Percentiles rank a stretch among this genome's conserved stretches.
Conservation (phyloP, 2,113 vertebrate species). For the Corythornis cristatus region DNA sequence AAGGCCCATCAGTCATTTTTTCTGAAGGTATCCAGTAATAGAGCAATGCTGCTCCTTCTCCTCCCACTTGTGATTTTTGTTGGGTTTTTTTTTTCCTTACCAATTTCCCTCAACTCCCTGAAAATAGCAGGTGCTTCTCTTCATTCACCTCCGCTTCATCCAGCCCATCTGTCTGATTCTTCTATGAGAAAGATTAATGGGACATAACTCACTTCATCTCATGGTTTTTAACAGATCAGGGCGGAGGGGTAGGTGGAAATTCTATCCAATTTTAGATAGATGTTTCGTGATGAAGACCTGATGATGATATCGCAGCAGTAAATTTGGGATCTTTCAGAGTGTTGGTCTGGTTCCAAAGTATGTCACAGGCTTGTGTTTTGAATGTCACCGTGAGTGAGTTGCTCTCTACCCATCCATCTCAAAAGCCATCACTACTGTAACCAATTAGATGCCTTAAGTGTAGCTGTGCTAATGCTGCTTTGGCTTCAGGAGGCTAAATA, state of each 20-base stretch:
- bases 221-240: slow-evolving; percentile 59
- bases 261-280: slow-evolving; percentile 61
- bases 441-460: background rate
- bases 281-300: slow-evolving; percentile 60
- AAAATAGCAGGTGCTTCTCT: slow-evolving; percentile 73
- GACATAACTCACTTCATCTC: slow-evolving; percentile 53
- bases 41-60: slow-evolving; percentile 60
- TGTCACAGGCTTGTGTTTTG: slow-evolving; percentile 60
- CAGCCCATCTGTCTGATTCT: slow-evolving; percentile 69
- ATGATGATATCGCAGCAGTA: slow-evolving; percentile 58
- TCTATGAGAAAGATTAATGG: slow-evolving; percentile 65
- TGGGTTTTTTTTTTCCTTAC: slow-evolving; percentile 45
- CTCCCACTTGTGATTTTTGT: slow-evolving; percentile 32
- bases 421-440: slow-evolving; percentile 23
- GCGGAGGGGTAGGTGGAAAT: slow-evolving; percentile 69
- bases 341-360: slow-evolving; percentile 59
- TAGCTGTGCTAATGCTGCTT: background rate
- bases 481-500: background rate
- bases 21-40: slow-evolving; percentile 59
- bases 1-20: slow-evolving; percentile 62
- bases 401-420: slow-evolving; percentile 41
- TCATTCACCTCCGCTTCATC: slow-evolving; percentile 69
- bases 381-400: slow-evolving; percentile 60
- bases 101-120: slow-evolving; percentile 53
- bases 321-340: slow-evolving; percentile 64